Evolutionary conservation across 2,888 invertebrate species (phyloP).

Genomic region (Acanthosepion esculentum): DNA sequence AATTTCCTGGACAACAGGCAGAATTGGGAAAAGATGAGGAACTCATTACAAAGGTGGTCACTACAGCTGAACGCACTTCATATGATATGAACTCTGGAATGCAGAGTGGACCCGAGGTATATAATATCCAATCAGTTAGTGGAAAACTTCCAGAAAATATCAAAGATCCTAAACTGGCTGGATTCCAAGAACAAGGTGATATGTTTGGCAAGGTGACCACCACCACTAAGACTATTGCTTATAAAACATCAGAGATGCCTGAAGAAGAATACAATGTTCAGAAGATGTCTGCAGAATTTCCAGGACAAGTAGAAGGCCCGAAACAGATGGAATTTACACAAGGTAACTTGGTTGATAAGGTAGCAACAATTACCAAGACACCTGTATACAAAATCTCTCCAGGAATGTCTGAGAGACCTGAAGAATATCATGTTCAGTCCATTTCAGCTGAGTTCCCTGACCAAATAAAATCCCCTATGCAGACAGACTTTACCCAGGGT

Average conservation of each 20-base stretch:
- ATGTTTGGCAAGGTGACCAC: not conserved
- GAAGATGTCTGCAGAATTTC: not conserved
- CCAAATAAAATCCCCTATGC: not conserved
- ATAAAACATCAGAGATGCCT: not conserved
- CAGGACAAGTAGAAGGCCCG: not conserved
- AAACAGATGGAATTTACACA: not conserved
- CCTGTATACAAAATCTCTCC: not conserved
- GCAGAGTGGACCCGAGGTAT: not conserved
- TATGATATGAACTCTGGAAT: not conserved
- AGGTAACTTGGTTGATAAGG: not conserved
- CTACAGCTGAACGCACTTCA: not conserved
- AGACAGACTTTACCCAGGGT: not conserved
- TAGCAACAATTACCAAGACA: not conserved
- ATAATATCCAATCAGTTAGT: not conserved
- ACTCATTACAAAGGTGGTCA: not conserved
- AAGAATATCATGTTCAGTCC: not conserved
- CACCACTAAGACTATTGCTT: not conserved
- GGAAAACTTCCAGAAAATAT: not conserved
- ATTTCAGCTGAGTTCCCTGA: not conserved
- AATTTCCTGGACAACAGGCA: not conserved
- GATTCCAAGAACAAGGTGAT: not conserved
- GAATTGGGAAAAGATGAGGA: not conserved
- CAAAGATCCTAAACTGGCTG: not conserved
- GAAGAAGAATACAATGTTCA: conserved; percentile 33
- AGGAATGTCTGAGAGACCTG: not conserved